Conservation (phyloP, 2,888 invertebrate species). For the Galerucella nymphaeae region DNA sequence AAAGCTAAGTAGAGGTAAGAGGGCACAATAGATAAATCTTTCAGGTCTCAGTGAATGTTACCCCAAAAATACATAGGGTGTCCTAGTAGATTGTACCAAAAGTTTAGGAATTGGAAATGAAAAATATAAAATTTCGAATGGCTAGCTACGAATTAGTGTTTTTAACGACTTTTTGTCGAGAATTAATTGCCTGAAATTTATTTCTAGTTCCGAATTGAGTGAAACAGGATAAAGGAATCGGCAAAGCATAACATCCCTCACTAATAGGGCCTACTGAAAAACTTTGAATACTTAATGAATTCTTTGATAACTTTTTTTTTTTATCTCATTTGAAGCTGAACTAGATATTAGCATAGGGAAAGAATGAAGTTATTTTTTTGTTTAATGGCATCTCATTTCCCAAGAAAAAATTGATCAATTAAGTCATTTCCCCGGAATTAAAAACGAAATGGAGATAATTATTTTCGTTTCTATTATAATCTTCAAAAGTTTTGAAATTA, state of each 20-base stretch:
- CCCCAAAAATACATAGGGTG: not conserved
- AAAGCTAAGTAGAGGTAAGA: no score
- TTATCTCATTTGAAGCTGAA: conserved; percentile 22
- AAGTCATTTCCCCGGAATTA: conserved; percentile 31
- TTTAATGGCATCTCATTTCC: conserved; percentile 10
- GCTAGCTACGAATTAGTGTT: not conserved
- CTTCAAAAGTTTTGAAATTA: conserved; percentile 17
- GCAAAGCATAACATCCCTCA: conserved; percentile 15
- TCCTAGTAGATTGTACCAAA: no score
- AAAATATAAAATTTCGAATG: not conserved
- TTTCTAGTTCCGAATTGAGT: conserved; percentile 12
- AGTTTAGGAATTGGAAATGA: no score
- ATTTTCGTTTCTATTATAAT: conserved; percentile 21
- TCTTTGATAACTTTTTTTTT: conserved; percentile 20
- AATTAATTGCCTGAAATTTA: conserved; percentile 5
- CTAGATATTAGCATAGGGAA: conserved; percentile 17
- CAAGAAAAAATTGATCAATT: conserved; percentile 21
- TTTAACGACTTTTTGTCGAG: not conserved
- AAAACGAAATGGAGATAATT: conserved; percentile 31
- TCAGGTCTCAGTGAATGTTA: no score
- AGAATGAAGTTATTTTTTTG: conserved; percentile 20
- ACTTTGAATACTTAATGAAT: conserved; percentile 28
- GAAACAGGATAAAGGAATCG: conserved; percentile 18
- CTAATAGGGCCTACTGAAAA: conserved; percentile 21
- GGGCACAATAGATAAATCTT: no score